Evolutionary conservation across 2,797 vertebrate genomes (phyloP).

Genomic region (Numenius phaeopus): DNA sequence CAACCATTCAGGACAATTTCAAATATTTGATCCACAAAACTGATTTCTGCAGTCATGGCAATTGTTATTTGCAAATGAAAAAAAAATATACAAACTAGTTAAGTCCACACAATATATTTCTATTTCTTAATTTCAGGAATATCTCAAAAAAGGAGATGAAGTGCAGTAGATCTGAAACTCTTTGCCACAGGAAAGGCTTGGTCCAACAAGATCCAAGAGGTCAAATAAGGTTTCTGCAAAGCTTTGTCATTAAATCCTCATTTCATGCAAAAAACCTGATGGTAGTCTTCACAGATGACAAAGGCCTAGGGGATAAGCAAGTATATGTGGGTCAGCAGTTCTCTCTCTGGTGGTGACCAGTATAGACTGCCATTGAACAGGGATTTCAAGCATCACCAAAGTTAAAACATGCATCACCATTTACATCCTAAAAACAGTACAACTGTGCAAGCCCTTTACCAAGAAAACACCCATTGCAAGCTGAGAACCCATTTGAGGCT

Average conservation of each 20-base stretch:
- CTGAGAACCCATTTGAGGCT: background rate
- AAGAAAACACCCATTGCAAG: background rate
- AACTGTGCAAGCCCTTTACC: background rate
- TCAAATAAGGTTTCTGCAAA: background rate
- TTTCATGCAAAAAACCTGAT: background rate
- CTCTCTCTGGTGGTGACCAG: background rate
- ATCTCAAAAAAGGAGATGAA: background rate
- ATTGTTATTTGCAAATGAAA: background rate
- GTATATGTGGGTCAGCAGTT: background rate
- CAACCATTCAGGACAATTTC: background rate
- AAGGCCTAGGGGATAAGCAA: background rate
- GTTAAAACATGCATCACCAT: background rate
- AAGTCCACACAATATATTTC: background rate
- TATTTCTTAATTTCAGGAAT: background rate
- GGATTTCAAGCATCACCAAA: background rate
- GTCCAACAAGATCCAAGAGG: background rate
- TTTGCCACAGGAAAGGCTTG: background rate
- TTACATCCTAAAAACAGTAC: background rate
- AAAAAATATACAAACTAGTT: background rate
- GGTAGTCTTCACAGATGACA: background rate
- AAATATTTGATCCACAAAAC: background rate
- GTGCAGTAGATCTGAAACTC: background rate
- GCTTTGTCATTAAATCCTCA: background rate
- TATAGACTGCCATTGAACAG: background rate
- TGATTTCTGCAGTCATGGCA: background rate